These are phyloP conservation scores for Acanthoscelides obtectus DNA, from an alignment of 2,888 invertebrate genomes.

Conservation along the genomic window DNA sequence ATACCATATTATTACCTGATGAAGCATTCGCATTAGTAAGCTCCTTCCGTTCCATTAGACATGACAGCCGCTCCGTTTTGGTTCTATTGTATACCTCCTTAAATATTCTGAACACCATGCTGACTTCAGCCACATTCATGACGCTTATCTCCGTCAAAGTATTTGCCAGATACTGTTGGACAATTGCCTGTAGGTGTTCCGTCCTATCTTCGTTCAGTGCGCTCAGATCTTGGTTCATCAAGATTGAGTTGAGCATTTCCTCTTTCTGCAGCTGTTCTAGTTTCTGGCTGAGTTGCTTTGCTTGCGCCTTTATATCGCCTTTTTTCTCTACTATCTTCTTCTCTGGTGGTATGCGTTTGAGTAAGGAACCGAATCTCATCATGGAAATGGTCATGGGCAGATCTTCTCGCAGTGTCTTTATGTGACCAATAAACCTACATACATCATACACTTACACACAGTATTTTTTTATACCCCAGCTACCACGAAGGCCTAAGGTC, in stretches of 20 bases:
- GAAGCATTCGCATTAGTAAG: background rate
- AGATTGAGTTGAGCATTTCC: slow-evolving; percentile 39
- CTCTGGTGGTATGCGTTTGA: slow-evolving; percentile 32
- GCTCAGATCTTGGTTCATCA: slow-evolving; percentile 38
- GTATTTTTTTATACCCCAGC: too few relatives aligned
- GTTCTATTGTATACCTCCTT: slow-evolving; percentile 32
- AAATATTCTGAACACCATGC: slow-evolving; percentile 39
- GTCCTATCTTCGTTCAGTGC: slow-evolving; percentile 39
- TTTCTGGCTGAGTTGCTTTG: slow-evolving; percentile 15
- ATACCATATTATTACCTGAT: too few relatives aligned
- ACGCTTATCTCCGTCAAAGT: slow-evolving; percentile 41
- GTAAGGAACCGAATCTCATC: slow-evolving; percentile 41
- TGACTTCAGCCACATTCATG: slow-evolving; percentile 40
- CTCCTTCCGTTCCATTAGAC: background rate
- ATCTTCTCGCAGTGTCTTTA: slow-evolving; percentile 39
- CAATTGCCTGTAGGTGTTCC: slow-evolving; percentile 39
- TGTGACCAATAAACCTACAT: slow-evolving; percentile 45
- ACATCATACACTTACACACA: too few relatives aligned
- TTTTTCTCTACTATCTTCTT: slow-evolving; percentile 10
- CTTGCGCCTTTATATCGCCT: background rate
- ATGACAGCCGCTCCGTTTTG: background rate
- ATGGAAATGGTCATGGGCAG: slow-evolving; percentile 43
- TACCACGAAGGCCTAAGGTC: too few relatives aligned
- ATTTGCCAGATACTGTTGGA: slow-evolving; percentile 40
- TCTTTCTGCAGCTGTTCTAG: slow-evolving; percentile 37